A percentile compares a stretch with the other conserved stretches of the same genome.
phyloP scores from a whole-genome alignment of 2,888 invertebrate genomes.

The Amphipyra berbera region DNA sequence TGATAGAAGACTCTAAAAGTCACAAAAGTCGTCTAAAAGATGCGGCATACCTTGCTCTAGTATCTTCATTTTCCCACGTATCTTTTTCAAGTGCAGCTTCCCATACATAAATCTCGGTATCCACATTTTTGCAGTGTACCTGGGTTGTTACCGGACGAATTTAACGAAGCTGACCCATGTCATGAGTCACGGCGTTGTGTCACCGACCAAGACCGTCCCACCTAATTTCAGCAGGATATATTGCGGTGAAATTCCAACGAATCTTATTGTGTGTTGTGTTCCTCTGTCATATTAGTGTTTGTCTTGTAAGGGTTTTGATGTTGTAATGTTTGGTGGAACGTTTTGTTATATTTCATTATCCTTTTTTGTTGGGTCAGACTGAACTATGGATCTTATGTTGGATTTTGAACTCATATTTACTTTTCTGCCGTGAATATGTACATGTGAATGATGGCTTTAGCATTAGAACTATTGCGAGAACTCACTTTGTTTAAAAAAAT shows the following conservation, averaged over 20 bases:
- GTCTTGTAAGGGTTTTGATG: conserved; percentile 32
- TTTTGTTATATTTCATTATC: neutral
- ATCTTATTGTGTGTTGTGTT: conserved; percentile 58
- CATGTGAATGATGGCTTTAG: too few species aligned
- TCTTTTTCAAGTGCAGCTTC: conserved; percentile 60
- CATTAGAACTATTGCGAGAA: too few species aligned
- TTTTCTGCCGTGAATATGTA: too few species aligned
- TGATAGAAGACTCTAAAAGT: too few species aligned
- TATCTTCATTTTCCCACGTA: conserved; percentile 38
- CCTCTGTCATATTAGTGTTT: conserved; percentile 55
- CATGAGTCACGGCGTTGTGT: conserved; percentile 66
- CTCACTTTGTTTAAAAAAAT: too few species aligned
- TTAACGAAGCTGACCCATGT: conserved; percentile 80
- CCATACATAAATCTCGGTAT: conserved; percentile 48
- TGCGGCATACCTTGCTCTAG: neutral
- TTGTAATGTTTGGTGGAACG: conserved; percentile 13
- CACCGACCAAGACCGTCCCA: conserved; percentile 61
- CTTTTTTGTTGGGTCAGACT: neutral
- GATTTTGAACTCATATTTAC: too few species aligned
- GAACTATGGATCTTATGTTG: neutral
- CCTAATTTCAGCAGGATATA: conserved; percentile 71
- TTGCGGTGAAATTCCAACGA: conserved; percentile 61
- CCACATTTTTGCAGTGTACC: conserved; percentile 51
- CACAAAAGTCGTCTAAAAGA: neutral
- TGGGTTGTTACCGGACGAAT: conserved; percentile 66